phyloP scores from a whole-genome alignment of 2,113 vertebrate species.

The Poicephalus meyeri region DNA sequence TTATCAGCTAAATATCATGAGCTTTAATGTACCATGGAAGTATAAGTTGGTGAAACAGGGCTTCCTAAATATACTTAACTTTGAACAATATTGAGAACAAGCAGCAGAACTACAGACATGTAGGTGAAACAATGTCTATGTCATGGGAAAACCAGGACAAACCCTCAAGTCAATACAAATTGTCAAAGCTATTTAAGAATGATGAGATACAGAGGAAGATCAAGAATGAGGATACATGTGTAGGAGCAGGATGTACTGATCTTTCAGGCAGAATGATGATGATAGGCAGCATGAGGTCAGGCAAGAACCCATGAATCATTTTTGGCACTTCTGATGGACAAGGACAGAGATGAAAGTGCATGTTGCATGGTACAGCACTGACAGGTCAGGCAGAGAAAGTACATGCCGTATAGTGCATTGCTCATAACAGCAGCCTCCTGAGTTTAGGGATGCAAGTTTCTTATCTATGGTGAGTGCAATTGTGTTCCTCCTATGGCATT shows the following conservation, averaged over 20 bases:
- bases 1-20: background rate
- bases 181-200: background rate
- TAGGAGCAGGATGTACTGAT: background rate
- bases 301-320: background rate
- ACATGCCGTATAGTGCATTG: conserved; percentile 8
- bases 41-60: background rate
- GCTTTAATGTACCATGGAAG: background rate
- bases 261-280: background rate
- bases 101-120: background rate
- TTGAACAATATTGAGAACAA: background rate
- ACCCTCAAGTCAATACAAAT: background rate
- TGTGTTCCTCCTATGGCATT: background rate
- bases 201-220: background rate
- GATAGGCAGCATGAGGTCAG: background rate
- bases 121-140: background rate
- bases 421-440: background rate
- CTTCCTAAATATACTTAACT: background rate
- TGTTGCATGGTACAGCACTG: background rate
- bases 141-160: background rate
- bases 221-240: background rate
- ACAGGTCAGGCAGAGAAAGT: conserved; percentile 7
- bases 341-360: background rate
- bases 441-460: background rate
- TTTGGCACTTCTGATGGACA: background rate
- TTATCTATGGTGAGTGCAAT: conserved; percentile 4